A percentile compares a stretch with the other conserved stretches of the same genome.
Conservation (phyloP, 53 echinoderm and acorn worm species). For the Zoroaster sp. region DNA sequence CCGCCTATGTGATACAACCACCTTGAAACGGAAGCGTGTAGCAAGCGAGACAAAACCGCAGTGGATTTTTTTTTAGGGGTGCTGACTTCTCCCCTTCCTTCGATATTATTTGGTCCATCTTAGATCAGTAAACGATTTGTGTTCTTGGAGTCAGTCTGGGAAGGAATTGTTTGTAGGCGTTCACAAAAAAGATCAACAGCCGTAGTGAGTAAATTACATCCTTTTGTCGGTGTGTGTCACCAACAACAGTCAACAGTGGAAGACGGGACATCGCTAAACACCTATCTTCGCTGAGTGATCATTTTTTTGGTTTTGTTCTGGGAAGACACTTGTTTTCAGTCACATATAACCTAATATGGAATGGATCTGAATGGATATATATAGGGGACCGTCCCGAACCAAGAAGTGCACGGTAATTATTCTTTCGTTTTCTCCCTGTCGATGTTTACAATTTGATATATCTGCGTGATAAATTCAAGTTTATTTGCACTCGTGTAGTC, state of each 20-base stretch:
- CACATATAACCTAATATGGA: not conserved
- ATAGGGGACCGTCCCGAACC: not conserved
- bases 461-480: slow-evolving; percentile 20
- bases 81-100: not conserved
- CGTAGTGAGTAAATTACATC: not conserved
- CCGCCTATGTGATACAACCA: not conserved
- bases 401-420: slow-evolving; percentile 8
- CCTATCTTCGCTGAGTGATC: not conserved
- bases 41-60: not conserved
- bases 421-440: not conserved
- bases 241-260: not conserved
- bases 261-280: not conserved
- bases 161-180: too few species aligned
- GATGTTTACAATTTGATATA: slow-evolving; percentile 12
- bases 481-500: not conserved
- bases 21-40: slow-evolving; percentile 33
- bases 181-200: not conserved
- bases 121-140: too few species aligned
- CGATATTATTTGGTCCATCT: too few species aligned
- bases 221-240: not conserved
- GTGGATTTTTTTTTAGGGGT: not conserved
- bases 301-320: not conserved
- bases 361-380: slow-evolving; percentile 20
- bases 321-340: not conserved
- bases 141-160: too few species aligned